Evolutionary conservation across 1,140 invertebrate genomes (phyloP), one percentile per base, ranked within the genome.

Genomic region (Hermetia illucens): DNA sequence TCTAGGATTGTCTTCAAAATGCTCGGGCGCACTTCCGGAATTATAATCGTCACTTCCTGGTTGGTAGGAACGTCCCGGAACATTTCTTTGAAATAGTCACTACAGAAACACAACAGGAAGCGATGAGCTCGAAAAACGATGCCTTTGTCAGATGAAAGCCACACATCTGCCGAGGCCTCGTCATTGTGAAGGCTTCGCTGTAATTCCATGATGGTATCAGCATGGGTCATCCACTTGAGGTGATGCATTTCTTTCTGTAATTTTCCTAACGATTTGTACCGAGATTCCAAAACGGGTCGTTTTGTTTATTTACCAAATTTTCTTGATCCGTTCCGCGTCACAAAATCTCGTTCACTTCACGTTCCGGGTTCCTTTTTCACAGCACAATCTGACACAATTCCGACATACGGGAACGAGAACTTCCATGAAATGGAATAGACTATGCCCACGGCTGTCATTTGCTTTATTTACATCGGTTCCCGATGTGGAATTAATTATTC

Each of bases 191-290:
- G 38, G 20, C 44, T 40, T 13, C 50, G 49, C 34, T 58, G 53
- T 25, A 58, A 55, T 34, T 58, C 55, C 43, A 58, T 51, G 36
- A 58, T 53, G 17, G 55, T 58, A 41, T 49, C 48, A 37, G 53
- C 46, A 39, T 58, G 55, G n/a, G 53, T 55, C 55, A 58, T 58
- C 55, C 55, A 58, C 45, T 58, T 58, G 5, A 58, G 42, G 34
- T 58, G 46, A 49, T 58, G 58, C 55, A 45, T 45, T 34, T 8
- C 24, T 27, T 13, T n/a, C 6, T 8, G 24, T 25, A 25, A 25
- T 8, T 8, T 25, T 25, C n/a, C 24, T 25, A 25, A 25, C 6
- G 24, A 25, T 8, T 25, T 25, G 24, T n/a, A n/a, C n/a, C n/a
- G n/a, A n/a, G n/a, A n/a, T n/a, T n/a, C n/a, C n/a, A n/a, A n/a